Conservation (phyloP, 2,797 vertebrate genomes). For the Xiphophorus birchmanni region DNA sequence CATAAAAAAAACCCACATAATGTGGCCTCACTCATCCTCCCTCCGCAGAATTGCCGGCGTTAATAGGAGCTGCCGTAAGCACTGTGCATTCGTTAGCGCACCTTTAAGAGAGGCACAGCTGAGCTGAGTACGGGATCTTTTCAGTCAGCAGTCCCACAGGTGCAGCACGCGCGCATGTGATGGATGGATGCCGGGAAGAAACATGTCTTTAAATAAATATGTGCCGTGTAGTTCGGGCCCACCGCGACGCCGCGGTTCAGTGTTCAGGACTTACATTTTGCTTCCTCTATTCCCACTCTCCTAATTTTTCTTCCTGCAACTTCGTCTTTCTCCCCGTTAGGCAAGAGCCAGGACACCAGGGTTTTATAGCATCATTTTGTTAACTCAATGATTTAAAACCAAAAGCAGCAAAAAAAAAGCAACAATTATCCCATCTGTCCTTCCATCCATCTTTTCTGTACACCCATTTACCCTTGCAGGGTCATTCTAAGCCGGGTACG, state of each 20-base stretch:
- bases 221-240: constrained; percentile 41
- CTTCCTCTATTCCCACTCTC: constrained; percentile 20
- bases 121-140: constrained; percentile 48
- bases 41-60: constrained; percentile 35
- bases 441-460: neutral
- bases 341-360: neutral
- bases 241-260: constrained; percentile 45
- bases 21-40: constrained; percentile 33
- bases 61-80: constrained; percentile 51
- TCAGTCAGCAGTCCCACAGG: constrained; percentile 56
- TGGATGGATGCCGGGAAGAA: constrained; percentile 51
- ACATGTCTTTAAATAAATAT: constrained; percentile 62
- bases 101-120: constrained; percentile 36
- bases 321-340: constrained; percentile 53
- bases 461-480: neutral
- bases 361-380: neutral
- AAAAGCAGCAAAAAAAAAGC: neutral
- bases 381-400: neutral
- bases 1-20: constrained; percentile 14
- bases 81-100: constrained; percentile 52
- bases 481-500: neutral
- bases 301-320: constrained; percentile 47
- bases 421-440: neutral
- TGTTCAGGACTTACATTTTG: constrained; percentile 55
- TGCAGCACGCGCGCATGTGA: constrained; percentile 35